Evolutionary conservation across 2,888 invertebrate species (phyloP).

Genomic region (Saturnia pavonia): DNA sequence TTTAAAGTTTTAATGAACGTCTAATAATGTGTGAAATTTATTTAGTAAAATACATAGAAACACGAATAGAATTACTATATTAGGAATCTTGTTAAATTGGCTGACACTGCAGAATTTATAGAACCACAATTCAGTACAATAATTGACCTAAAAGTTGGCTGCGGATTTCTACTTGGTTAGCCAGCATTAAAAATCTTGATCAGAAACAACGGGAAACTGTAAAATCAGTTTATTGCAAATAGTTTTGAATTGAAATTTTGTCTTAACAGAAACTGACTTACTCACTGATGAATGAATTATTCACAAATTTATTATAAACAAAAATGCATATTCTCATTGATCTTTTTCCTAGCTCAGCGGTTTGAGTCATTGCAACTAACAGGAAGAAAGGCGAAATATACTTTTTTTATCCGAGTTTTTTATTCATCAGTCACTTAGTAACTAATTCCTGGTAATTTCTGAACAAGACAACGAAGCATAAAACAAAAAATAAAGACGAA

Average conservation of each 20-base stretch:
- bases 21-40: background rate
- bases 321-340: too few relatives aligned
- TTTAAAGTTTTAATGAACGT: background rate
- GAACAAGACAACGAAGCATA: conserved; percentile 15
- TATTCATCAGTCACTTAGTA: background rate
- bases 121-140: background rate
- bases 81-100: conserved; percentile 11
- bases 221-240: background rate
- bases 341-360: background rate
- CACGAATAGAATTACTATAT: background rate
- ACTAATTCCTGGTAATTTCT: background rate
- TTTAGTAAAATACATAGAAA: background rate
- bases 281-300: too few relatives aligned
- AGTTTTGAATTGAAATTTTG: background rate
- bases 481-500: conserved; percentile 5
- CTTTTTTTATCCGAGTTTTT: background rate
- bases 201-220: conserved; percentile 6
- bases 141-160: conserved; percentile 10
- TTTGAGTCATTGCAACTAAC: background rate
- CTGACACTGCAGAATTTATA: conserved; percentile 5
- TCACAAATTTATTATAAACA: too few relatives aligned
- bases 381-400: background rate
- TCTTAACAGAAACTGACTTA: background rate
- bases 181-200: conserved; percentile 2
- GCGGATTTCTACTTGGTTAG: background rate